Conservation (phyloP, 2,797 vertebrate species). For the Antrozous pallidus region DNA sequence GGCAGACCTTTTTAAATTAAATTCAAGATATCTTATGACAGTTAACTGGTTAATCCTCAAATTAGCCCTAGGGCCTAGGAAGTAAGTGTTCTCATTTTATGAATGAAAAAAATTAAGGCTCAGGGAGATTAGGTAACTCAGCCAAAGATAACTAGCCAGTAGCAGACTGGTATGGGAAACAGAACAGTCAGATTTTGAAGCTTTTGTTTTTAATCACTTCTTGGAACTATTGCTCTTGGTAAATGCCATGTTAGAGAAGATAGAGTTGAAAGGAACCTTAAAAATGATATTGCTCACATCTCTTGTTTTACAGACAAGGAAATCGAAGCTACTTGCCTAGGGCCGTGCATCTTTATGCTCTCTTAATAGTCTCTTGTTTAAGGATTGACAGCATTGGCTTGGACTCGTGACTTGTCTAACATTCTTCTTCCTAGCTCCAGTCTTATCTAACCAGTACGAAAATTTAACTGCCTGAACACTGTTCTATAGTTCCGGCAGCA, state of each 20-base stretch:
- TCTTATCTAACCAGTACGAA: background rate
- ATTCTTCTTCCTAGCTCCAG: background rate
- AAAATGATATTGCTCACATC: background rate
- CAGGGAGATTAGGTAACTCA: background rate
- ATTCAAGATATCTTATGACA: too few relatives aligned
- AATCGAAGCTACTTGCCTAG: background rate
- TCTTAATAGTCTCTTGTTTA: background rate
- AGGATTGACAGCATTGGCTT: background rate
- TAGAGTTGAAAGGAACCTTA: background rate
- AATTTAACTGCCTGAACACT: background rate
- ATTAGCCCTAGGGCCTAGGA: background rate
- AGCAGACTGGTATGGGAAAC: background rate
- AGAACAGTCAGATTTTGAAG: background rate
- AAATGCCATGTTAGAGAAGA: background rate
- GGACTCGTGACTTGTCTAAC: background rate
- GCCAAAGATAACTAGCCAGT: background rate
- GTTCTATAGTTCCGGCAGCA: background rate
- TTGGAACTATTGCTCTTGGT: background rate
- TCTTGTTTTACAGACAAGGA: background rate
- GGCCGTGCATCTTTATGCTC: background rate
- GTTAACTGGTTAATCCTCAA: background rate
- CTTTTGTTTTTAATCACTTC: background rate
- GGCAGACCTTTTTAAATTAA: too few relatives aligned
- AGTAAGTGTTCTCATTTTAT: background rate
- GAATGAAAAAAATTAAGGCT: background rate